Evolutionary conservation across 2,888 invertebrate genomes (phyloP).

Genomic region (Spodoptera littoralis): DNA sequence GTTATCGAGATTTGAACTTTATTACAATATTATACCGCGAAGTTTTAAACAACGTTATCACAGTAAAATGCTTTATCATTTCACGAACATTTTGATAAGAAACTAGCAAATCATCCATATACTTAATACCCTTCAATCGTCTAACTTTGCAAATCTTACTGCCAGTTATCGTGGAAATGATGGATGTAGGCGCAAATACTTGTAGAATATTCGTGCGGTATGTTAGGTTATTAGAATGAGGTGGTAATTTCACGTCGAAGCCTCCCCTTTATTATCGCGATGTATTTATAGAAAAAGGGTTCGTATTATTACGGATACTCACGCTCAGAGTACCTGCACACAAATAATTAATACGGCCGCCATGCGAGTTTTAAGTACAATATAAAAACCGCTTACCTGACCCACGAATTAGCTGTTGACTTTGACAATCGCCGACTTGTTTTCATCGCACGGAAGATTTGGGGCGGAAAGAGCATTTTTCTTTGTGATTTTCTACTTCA

Average conservation of each 20-base stretch:
- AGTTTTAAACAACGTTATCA: no score
- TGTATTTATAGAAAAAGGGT: slow-evolving; percentile 27
- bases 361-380: not conserved
- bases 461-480: slow-evolving; percentile 15
- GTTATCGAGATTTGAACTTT: no score
- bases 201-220: not conserved
- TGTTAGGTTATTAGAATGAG: not conserved
- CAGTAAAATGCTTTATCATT: not conserved
- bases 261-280: not conserved
- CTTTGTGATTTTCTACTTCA: slow-evolving; percentile 6
- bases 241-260: slow-evolving; percentile 1
- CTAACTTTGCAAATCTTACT: not conserved
- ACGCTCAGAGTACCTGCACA: slow-evolving; percentile 16
- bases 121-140: not conserved
- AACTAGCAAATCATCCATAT: not conserved
- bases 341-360: slow-evolving; percentile 11
- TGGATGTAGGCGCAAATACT: not conserved
- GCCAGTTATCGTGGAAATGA: slow-evolving; percentile 5
- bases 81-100: not conserved
- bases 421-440: slow-evolving; percentile 9
- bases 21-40: no score
- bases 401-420: slow-evolving; percentile 5
- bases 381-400: not conserved
- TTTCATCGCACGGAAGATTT: slow-evolving; percentile 13
- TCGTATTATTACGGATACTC: slow-evolving; percentile 21